Conservation (phyloP, 2,113 vertebrate species). For the Microtus montanus region DNA sequence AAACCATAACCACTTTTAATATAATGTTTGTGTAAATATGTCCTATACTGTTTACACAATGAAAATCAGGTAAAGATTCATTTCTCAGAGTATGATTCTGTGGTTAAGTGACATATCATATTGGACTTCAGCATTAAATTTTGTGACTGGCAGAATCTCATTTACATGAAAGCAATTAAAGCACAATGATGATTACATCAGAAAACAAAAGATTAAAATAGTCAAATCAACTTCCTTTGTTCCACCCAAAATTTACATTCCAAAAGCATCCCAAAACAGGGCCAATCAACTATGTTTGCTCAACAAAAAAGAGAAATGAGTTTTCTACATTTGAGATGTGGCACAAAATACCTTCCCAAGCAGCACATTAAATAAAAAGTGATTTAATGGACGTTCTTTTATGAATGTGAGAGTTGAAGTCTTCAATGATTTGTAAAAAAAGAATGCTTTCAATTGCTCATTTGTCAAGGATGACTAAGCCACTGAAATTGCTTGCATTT, state of each 20-base stretch:
- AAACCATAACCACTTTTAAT: background rate
- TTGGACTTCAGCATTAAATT: background rate
- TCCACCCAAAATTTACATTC: slow-evolving; percentile 75
- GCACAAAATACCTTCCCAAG: slow-evolving; percentile 65
- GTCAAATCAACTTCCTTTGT: slow-evolving; percentile 76
- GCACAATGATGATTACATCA: slow-evolving; percentile 69
- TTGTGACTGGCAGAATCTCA: slow-evolving; percentile 27
- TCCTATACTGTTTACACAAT: background rate
- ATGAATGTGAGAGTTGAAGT: slow-evolving; percentile 41
- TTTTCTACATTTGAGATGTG: slow-evolving; percentile 49
- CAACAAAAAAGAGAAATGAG: slow-evolving; percentile 52
- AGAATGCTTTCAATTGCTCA: slow-evolving; percentile 44
- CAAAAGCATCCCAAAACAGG: slow-evolving; percentile 73
- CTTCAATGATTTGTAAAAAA: slow-evolving; percentile 43
- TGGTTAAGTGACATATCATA: background rate
- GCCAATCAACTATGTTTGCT: slow-evolving; percentile 69
- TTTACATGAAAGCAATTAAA: slow-evolving; percentile 63
- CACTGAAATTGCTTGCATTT: slow-evolving; percentile 44
- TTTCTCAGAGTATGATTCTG: background rate
- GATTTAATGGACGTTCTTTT: slow-evolving; percentile 55
- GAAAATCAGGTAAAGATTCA: background rate
- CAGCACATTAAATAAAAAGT: slow-evolving; percentile 58
- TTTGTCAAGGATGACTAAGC: slow-evolving; percentile 46
- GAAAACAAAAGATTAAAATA: slow-evolving; percentile 65
- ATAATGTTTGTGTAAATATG: background rate